A percentile compares a stretch with the other conserved stretches of the same genome.
phyloP scores from a whole-genome alignment of 1,140 invertebrate genomes.

The Platorchestia sp. region DNA sequence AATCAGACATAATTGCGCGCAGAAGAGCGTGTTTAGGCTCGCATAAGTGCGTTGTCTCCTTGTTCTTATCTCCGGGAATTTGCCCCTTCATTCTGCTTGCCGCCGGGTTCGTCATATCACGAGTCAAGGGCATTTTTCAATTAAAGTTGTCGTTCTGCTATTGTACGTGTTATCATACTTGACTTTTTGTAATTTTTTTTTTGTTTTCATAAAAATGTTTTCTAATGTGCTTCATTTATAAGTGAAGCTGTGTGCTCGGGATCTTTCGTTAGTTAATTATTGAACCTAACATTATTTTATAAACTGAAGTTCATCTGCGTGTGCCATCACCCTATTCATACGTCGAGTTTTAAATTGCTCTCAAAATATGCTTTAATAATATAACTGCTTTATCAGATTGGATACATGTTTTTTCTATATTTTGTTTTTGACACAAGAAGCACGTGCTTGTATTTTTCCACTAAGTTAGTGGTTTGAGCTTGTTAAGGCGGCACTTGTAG shows the following conservation, averaged over 20 bases:
- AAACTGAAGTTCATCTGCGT: not conserved
- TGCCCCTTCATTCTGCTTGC: not conserved
- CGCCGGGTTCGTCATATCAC: not conserved
- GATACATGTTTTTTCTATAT: not conserved
- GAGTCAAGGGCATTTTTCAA: not conserved
- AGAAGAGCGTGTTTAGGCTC: not conserved
- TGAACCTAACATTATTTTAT: not conserved
- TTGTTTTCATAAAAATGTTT: not conserved
- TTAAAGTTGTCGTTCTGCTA: not conserved
- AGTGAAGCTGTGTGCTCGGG: not conserved
- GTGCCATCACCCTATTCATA: not conserved
- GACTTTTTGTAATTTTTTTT: not conserved
- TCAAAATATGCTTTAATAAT: no score
- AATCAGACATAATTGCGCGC: not conserved
- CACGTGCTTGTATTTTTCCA: not conserved
- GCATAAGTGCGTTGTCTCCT: not conserved
- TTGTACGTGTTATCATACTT: not conserved
- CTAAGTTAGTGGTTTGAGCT: no score
- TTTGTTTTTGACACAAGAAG: not conserved
- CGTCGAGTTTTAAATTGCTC: not conserved
- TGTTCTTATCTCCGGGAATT: not conserved
- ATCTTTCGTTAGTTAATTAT: not conserved
- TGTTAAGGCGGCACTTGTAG: no score
- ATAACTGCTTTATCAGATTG: not conserved
- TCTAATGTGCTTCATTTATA: not conserved